Base-by-base conservation (phyloP, 2,888 invertebrate species). In the Drosophila peninsularis region DNA sequence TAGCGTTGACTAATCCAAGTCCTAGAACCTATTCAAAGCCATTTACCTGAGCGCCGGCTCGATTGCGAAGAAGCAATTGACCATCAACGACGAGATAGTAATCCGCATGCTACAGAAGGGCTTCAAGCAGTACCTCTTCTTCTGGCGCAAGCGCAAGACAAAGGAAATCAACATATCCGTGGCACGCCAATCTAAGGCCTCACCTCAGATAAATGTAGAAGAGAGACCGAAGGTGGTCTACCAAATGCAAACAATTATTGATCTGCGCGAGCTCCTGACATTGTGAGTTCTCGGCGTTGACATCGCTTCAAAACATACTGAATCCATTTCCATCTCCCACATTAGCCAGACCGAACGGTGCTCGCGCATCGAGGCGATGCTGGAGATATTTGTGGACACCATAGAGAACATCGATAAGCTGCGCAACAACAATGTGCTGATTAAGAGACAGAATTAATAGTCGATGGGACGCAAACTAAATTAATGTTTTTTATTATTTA, bases 1-100 rank as follows among this genome's bases (percentile, higher is more conserved):
- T 0, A 34, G 13, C n/a, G 3, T 0, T 7, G 11, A 10, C 30
- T 13, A 6, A 13, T 0, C 0, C 1, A 1, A 5, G 14, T 17
- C 19, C 14, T 5, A 74, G 73, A 61, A 64, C 24, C 11, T 74
- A 0, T 71, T 75, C 61, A 39, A 64, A 17, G 76, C 71, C 5
- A 61, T 74, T n/a, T 49, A 57, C 13, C n/a, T 74, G 39, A 13
- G 44, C 4, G 11, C 39, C 17, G 57, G 64, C 30, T 9, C 49
- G 0, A 49, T 61, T 14, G 44, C 55, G 4, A 62, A 64, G 30
- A 37, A 27, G 21, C 37, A 36, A 2, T 1, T 37, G 19, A n/a
- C 36, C 10, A 14, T 71, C 4, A 27, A 30, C 0, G 76, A 74
- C 34, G 17, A n/a, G 2, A 5, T 45, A 3, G 42, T 75, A 1